Evolutionary conservation across 2,888 invertebrate species (phyloP).

Genomic region (Microchrysa polita): DNA sequence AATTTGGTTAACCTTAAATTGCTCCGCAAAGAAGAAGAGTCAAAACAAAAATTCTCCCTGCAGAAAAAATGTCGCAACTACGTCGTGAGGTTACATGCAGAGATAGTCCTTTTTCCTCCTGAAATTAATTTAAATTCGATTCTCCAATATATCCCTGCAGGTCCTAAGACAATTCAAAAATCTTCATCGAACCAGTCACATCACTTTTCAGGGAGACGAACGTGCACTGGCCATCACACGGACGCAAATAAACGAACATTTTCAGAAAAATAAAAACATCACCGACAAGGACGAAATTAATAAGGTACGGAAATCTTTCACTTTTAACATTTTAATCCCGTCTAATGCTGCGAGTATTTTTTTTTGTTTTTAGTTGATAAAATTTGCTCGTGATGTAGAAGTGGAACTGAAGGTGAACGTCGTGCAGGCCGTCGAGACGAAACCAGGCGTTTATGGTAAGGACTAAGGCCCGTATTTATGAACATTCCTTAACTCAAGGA

Average conservation of each 20-base stretch:
- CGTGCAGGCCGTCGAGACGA: constrained; percentile 76
- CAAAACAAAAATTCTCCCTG: constrained; percentile 22
- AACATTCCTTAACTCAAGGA: no score
- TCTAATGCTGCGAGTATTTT: no score
- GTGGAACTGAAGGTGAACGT: constrained; percentile 76
- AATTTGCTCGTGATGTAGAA: constrained; percentile 75
- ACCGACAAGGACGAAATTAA: constrained; percentile 70
- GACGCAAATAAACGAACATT: constrained; percentile 80
- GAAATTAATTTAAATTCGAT: no score
- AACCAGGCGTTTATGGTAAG: constrained; percentile 74
- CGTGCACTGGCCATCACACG: constrained; percentile 72
- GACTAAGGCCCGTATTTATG: constrained; percentile 34
- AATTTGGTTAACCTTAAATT: no score
- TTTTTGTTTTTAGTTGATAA: constrained; percentile 69
- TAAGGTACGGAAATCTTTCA: constrained; percentile 58
- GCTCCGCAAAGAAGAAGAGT: constrained; percentile 29
- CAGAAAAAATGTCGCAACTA: constrained; percentile 42
- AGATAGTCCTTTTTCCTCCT: no score
- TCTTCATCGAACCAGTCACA: constrained; percentile 72
- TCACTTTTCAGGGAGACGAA: constrained; percentile 74
- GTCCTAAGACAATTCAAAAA: constrained; percentile 45
- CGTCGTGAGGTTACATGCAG: constrained; percentile 40
- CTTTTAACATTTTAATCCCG: no score
- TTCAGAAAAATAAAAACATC: constrained; percentile 72
- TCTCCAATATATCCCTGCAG: neutral